These are phyloP conservation scores for Planococcus citri DNA, from an alignment of 1,140 invertebrate species.

Conservation along the genomic window DNA sequence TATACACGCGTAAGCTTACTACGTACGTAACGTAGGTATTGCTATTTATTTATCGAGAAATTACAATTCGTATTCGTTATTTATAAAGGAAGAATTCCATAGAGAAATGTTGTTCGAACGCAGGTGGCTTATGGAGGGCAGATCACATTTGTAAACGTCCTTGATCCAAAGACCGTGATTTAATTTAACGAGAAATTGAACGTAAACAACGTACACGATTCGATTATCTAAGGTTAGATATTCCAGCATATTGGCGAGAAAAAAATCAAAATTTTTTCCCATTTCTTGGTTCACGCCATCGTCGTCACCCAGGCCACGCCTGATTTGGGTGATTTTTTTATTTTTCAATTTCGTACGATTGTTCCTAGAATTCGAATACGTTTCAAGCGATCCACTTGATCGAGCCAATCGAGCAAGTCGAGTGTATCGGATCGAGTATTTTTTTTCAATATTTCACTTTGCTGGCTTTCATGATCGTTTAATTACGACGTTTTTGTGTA, in stretches of 20 bases:
- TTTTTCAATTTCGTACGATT: too few species aligned
- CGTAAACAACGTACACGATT: background rate
- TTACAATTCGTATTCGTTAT: background rate
- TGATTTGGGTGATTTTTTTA: too few species aligned
- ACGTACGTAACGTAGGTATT: too few species aligned
- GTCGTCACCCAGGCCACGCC: too few species aligned
- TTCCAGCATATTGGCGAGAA: background rate
- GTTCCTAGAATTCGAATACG: background rate
- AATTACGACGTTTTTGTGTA: background rate
- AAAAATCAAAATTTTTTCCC: too few species aligned
- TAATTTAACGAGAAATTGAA: background rate
- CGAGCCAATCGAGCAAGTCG: background rate
- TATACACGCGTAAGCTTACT: background rate
- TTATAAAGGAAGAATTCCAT: background rate
- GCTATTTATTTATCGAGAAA: conserved; percentile 8
- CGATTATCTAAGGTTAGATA: background rate
- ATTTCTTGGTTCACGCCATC: too few species aligned
- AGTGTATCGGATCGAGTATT: background rate
- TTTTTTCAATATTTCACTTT: too few species aligned
- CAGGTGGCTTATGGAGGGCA: background rate
- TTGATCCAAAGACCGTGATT: conserved; percentile 2
- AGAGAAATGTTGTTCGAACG: background rate
- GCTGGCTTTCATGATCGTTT: background rate
- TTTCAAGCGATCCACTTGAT: background rate
- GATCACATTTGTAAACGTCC: background rate